Evolutionary conservation across 2,797 vertebrate genomes (phyloP).

Genomic region (Podarcis siculus): DNA sequence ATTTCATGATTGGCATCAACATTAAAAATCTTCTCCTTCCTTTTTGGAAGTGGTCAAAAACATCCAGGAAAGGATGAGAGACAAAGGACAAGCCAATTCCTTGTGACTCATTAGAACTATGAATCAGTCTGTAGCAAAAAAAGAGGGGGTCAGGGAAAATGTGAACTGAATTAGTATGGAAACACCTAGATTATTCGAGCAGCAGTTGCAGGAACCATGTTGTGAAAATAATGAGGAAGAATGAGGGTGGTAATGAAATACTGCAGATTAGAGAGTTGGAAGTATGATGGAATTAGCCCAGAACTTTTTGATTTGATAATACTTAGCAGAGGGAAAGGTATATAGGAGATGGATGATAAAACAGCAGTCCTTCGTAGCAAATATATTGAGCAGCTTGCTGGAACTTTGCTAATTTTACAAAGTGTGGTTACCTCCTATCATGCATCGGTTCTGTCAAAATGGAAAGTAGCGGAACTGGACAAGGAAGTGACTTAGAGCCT

Average conservation of each 20-base stretch:
- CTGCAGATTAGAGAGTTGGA: not conserved
- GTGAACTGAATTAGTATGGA: not conserved
- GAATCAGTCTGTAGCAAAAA: not conserved
- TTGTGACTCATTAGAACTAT: not conserved
- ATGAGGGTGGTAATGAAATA: conserved; percentile 3
- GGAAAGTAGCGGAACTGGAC: not conserved
- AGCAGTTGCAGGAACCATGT: not conserved
- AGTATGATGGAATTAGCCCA: not conserved
- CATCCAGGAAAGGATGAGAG: not conserved
- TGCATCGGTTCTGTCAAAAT: not conserved
- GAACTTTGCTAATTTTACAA: too few relatives aligned
- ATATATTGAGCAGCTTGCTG: not conserved
- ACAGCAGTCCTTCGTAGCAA: not conserved
- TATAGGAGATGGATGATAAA: not conserved
- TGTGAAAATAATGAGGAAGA: conserved; percentile 13
- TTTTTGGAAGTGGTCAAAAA: not conserved
- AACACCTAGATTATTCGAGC: not conserved
- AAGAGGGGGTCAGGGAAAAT: not conserved
- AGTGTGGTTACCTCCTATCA: too few relatives aligned
- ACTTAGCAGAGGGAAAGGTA: not conserved
- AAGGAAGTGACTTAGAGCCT: not conserved
- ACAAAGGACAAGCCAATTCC: not conserved
- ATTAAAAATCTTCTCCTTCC: too few relatives aligned
- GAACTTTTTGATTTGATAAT: not conserved
- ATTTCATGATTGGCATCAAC: too few relatives aligned